These are phyloP conservation scores for Drosophila paramelanica DNA, from an alignment of 2,888 invertebrate species.

Conservation along the genomic window DNA sequence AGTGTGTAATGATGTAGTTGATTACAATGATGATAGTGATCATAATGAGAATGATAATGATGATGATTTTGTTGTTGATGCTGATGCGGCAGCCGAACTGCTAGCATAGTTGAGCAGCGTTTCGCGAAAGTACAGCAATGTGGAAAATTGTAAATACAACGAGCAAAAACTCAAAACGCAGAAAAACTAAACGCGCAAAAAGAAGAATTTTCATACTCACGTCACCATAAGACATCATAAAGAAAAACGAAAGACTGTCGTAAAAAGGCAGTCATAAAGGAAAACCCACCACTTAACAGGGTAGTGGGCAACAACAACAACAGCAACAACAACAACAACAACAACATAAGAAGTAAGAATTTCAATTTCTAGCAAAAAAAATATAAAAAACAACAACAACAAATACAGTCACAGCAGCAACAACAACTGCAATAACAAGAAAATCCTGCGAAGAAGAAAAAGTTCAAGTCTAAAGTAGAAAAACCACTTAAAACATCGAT, in stretches of 20 bases:
- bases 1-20: constrained; percentile 62
- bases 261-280: constrained; percentile 68
- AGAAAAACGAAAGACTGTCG: constrained; percentile 48
- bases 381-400: constrained; percentile 28
- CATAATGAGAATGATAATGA: constrained; percentile 42
- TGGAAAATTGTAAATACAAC: constrained; percentile 80
- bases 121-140: constrained; percentile 76
- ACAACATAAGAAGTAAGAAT: constrained; percentile 60
- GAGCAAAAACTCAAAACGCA: constrained; percentile 80
- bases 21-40: constrained; percentile 48
- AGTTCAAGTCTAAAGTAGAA: constrained; percentile 76
- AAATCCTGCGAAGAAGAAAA: constrained; percentile 77
- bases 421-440: constrained; percentile 52
- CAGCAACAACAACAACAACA: constrained; percentile 48
- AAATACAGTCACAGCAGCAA: constrained; percentile 17
- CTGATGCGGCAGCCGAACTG: constrained; percentile 42
- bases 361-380: constrained; percentile 61
- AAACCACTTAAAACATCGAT: constrained; percentile 81
- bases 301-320: constrained; percentile 63
- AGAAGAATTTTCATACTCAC: constrained; percentile 75
- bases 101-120: constrained; percentile 59
- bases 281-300: constrained; percentile 76
- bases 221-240: constrained; percentile 64
- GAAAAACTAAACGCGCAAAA: constrained; percentile 79
- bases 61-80: constrained; percentile 49